Conservation (phyloP, 2,113 vertebrate genomes). For the Serinus canaria region DNA sequence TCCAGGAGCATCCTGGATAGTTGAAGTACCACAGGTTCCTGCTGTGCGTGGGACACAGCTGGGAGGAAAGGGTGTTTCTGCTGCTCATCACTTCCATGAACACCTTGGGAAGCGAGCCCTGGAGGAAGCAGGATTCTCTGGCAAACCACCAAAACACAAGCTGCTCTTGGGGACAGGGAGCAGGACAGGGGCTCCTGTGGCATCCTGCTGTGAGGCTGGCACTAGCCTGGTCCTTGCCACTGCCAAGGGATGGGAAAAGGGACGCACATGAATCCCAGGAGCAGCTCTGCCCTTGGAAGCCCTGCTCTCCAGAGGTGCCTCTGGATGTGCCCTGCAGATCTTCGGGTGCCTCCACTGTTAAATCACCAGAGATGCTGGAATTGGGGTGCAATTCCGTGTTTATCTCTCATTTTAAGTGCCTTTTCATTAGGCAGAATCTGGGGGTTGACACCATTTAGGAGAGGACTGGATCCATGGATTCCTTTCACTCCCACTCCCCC, state of each 20-base stretch:
- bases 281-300: not conserved
- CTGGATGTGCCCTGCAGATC: rapidly evolving
- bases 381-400: not conserved
- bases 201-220: not conserved
- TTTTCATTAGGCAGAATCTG: not conserved
- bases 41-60: not conserved
- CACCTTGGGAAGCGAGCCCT: no score
- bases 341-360: rapidly evolving
- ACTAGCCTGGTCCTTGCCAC: not conserved
- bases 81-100: not conserved
- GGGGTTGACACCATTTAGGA: not conserved
- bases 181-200: not conserved
- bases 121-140: not conserved
- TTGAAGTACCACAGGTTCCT: rapidly evolving
- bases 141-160: not conserved
- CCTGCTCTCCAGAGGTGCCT: not conserved
- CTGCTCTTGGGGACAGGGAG: not conserved
- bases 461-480: rapidly evolving
- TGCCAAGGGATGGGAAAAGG: not conserved
- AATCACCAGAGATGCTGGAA: not conserved
- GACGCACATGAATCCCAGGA: rapidly evolving
- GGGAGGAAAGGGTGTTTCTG: not conserved
- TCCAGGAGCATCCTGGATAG: not conserved
- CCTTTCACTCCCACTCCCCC: not conserved
- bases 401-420: not conserved